These are phyloP conservation scores for Drosophila colorata DNA, from an alignment of 2,888 invertebrate genomes.

Conservation along the genomic window DNA sequence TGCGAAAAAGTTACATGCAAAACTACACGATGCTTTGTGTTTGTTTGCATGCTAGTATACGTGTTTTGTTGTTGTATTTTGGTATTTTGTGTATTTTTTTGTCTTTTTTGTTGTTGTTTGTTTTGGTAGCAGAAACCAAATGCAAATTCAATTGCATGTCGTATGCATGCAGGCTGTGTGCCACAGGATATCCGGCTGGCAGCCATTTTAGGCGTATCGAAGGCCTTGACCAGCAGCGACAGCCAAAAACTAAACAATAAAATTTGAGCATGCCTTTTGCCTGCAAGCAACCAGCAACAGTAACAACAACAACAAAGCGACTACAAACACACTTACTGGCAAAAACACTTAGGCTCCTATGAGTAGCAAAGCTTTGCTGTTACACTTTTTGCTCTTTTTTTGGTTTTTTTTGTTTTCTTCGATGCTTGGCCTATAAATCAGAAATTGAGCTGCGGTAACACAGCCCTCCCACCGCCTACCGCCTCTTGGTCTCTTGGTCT, in stretches of 20 bases:
- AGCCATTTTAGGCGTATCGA: conserved; percentile 73
- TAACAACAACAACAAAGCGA: conserved; percentile 8
- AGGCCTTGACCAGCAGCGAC: conserved; percentile 62
- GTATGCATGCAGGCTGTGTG: conserved; percentile 55
- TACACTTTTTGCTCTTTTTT: conserved; percentile 22
- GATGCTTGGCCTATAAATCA: conserved; percentile 63
- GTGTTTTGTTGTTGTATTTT: conserved; percentile 4
- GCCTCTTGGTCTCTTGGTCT: conserved; percentile 9
- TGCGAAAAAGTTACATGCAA: conserved; percentile 58
- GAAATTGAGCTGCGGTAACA: conserved; percentile 72
- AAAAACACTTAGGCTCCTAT: conserved; percentile 45
- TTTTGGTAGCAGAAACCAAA: conserved; percentile 54
- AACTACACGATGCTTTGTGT: conserved; percentile 59
- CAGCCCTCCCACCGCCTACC: conserved; percentile 3
- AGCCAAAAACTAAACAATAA: conserved; percentile 67
- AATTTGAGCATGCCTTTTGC: conserved; percentile 53
- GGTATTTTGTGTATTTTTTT: conserved; percentile 13
- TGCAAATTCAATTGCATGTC: conserved; percentile 75
- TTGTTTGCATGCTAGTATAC: conserved; percentile 46
- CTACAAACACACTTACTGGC: conserved; percentile 47
- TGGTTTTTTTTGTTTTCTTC: conserved; percentile 27
- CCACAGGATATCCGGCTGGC: conserved; percentile 72
- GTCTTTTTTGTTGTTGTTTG: conserved; percentile 15
- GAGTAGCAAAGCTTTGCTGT: conserved; percentile 13
- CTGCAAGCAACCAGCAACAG: not conserved